Base-by-base conservation (phyloP, 2,888 invertebrate species). In the Drosophila rubida region DNA sequence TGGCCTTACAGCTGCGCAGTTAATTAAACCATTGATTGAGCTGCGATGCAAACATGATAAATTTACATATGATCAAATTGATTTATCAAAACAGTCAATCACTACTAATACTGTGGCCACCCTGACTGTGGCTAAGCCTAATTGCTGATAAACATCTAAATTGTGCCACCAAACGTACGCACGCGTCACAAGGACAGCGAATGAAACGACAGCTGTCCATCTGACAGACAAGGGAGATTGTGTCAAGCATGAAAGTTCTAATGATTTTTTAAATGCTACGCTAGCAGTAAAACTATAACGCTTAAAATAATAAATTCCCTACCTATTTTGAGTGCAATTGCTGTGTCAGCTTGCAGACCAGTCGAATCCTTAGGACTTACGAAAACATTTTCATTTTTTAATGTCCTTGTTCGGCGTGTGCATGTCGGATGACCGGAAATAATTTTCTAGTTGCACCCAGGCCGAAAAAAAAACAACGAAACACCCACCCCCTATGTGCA, bases 351-450 rank as follows among this genome's bases (percentile, higher is more conserved):
- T 3, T 2, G 11, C 14, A 45, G 50, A 7, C 30, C 25, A 53
- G 30, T 32, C 16, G 42, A 42, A 32, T 19, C 3, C 16, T 9
- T 13, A 19, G 0, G 1, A 32, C 7, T 22, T 22, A 22, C n/a
- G 6, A 22, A 13, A 30, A 7, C 11, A 53, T 22, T 53, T 53
- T 41, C 42, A 35, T 53, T 53, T 41, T 53, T 53, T 39, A 22
- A 37, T 49, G 46, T 50, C 53, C 64, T 55, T 55, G n/a, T 25
- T 51, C 42, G 61, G 62, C 70, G 49, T 75, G 74, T 80, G 87
- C 84, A 75, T 86, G 79, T 84, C 79, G 65, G 87, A 87, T 84
- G 82, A 86, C 87, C 88, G 88, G 88, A 88, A 88, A 87, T 86
- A 88, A 87, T 88, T 88, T 87, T 88, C 87, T 87, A 88, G 80